Percentiles rank a stretch among this genome's conserved stretches.
These are phyloP conservation scores for Cryptoprocta ferox DNA, from an alignment of 2,797 vertebrate genomes.

Conservation along the genomic window DNA sequence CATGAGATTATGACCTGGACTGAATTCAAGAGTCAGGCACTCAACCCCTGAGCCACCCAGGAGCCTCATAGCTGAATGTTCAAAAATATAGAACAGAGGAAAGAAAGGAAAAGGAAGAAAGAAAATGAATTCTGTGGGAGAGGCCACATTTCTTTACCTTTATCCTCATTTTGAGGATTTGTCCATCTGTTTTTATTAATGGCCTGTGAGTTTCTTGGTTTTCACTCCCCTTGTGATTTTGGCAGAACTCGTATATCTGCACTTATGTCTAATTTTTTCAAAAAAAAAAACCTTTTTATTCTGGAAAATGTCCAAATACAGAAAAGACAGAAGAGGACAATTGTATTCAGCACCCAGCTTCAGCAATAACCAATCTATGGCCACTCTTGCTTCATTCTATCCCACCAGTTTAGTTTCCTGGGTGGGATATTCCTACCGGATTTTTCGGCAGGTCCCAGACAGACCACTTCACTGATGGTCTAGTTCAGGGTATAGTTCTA, in stretches of 20 bases:
- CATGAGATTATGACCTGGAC: too few relatives aligned
- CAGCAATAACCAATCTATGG: accelerated
- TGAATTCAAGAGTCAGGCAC: too few relatives aligned
- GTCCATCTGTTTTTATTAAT: background rate
- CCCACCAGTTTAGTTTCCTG: background rate
- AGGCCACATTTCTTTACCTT: background rate
- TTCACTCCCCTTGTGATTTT: background rate
- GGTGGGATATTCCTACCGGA: accelerated
- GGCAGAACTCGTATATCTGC: background rate
- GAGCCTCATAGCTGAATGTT: background rate
- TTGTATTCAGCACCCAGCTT: background rate
- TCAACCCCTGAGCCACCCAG: too few relatives aligned
- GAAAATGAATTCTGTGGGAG: background rate
- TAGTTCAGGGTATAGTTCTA: background rate
- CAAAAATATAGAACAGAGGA: background rate
- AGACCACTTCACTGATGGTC: too few relatives aligned
- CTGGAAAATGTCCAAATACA: background rate
- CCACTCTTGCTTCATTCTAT: background rate
- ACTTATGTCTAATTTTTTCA: background rate
- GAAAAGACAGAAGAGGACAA: background rate
- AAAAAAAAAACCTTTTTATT: background rate
- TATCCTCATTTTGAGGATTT: background rate
- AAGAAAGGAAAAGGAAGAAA: too few relatives aligned
- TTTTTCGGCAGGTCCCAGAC: background rate
- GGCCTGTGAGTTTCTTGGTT: background rate